Percentiles rank a stretch among this genome's conserved stretches.
Evolutionary conservation across 2,797 vertebrate genomes (phyloP).

Genomic region (Pseudochirops cupreus): DNA sequence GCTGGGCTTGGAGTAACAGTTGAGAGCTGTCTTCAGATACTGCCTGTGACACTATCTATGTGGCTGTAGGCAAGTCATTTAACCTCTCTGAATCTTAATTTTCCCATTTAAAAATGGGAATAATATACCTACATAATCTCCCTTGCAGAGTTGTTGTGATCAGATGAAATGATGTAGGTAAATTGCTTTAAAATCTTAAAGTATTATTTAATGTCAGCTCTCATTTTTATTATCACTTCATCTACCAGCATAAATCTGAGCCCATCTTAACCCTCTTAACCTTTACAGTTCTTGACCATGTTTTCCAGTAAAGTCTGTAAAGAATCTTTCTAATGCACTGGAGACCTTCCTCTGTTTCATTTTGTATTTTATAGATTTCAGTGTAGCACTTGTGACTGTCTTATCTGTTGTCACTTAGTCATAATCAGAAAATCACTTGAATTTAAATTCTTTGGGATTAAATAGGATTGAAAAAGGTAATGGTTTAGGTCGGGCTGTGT

Average conservation of each 20-base stretch:
- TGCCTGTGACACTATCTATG: not conserved
- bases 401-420: not conserved
- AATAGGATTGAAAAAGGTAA: conserved; percentile 6
- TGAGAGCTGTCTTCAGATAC: not conserved
- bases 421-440: not conserved
- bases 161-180: not conserved
- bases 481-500: conserved; percentile 4
- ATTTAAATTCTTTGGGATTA: conserved; percentile 24
- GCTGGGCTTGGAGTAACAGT: not conserved
- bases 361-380: not conserved
- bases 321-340: not conserved
- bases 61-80: not conserved
- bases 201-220: not conserved
- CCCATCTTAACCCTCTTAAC: not conserved
- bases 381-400: not conserved
- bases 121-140: not conserved
- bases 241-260: not conserved
- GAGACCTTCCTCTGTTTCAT: not conserved
- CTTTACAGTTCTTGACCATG: not conserved
- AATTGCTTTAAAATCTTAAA: not conserved
- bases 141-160: not conserved
- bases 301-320: not conserved
- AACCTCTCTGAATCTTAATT: not conserved
- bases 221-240: not conserved
- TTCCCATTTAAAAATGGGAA: not conserved